Conservation (phyloP, 2,113 vertebrate genomes). For the Blennius ocellaris region DNA sequence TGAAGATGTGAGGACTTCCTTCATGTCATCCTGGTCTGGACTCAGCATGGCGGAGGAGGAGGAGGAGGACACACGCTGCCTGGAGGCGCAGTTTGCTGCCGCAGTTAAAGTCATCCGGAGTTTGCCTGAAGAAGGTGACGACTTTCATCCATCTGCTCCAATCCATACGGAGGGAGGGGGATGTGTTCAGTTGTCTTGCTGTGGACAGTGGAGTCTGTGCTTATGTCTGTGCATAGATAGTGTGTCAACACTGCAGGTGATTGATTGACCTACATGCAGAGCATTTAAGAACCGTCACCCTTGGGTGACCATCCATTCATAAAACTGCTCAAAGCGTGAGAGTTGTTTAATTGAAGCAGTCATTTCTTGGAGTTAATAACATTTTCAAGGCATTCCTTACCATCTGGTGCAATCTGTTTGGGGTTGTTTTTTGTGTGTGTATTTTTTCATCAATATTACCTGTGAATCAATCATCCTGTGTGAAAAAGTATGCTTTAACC, state of each 20-base stretch:
- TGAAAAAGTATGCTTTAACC: not conserved
- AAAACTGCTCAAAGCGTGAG: slow-evolving; percentile 39
- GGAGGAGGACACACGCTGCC: slow-evolving; percentile 79
- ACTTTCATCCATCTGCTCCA: slow-evolving; percentile 1
- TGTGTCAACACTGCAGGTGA: slow-evolving; percentile 45
- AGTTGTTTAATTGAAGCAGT: slow-evolving; percentile 37
- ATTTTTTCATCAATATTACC: too few relatives aligned
- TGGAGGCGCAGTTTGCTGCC: slow-evolving; percentile 89
- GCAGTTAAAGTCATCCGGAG: slow-evolving; percentile 93
- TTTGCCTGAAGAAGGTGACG: slow-evolving; percentile 91
- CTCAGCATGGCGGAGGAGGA: slow-evolving; percentile 83
- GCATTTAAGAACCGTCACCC: slow-evolving; percentile 20
- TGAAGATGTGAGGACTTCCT: slow-evolving; percentile 55
- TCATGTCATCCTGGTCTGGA: slow-evolving; percentile 46
- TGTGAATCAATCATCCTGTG: too few relatives aligned
- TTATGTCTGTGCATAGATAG: not conserved
- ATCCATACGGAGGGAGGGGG: too few relatives aligned
- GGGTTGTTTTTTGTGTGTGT: too few relatives aligned
- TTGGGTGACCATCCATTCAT: slow-evolving; percentile 14
- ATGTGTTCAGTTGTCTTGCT: not conserved
- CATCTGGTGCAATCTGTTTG: too few relatives aligned
- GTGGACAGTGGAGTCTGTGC: not conserved
- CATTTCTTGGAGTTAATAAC: not conserved
- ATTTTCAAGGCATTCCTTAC: too few relatives aligned
- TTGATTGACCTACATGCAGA: slow-evolving; percentile 60